A percentile compares a stretch with the other conserved stretches of the same genome.
phyloP scores from a whole-genome alignment of 2,888 invertebrate genomes.

The Cephonodes hylas region DNA sequence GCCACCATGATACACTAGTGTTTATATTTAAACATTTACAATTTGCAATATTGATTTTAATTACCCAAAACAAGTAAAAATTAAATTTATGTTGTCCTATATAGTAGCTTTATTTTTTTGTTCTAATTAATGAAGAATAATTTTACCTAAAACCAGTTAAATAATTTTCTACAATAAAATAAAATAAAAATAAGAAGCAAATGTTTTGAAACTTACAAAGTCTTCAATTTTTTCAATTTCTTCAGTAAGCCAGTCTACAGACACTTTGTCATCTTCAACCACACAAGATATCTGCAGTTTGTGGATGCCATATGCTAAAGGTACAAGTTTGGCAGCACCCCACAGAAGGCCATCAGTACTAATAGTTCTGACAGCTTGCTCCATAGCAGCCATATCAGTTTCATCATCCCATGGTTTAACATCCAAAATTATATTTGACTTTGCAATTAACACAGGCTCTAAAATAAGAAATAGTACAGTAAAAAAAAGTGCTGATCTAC shows the following conservation, averaged over 20 bases:
- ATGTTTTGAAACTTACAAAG: slow-evolving; percentile 79
- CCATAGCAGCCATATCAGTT: slow-evolving; percentile 94
- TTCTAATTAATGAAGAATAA: too few species aligned
- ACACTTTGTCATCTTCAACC: slow-evolving; percentile 98
- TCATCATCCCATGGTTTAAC: slow-evolving; percentile 97
- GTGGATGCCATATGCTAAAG: slow-evolving; percentile 94
- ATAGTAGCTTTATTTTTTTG: too few species aligned
- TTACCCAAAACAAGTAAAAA: too few species aligned
- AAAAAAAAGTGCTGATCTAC: too few species aligned
- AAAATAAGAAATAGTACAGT: slow-evolving; percentile 35
- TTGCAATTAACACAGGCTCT: slow-evolving; percentile 94
- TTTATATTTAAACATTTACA: too few species aligned
- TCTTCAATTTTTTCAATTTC: slow-evolving; percentile 92
- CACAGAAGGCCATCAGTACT: slow-evolving; percentile 93
- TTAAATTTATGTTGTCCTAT: too few species aligned
- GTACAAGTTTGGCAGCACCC: slow-evolving; percentile 96
- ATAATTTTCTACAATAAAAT: not conserved
- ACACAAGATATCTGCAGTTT: slow-evolving; percentile 96
- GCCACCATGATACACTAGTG: too few species aligned
- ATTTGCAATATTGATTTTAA: too few species aligned
- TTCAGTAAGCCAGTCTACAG: slow-evolving; percentile 93
- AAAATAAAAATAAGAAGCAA: not conserved
- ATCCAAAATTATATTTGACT: slow-evolving; percentile 96
- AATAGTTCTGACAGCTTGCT: slow-evolving; percentile 89
- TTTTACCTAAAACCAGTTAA: not conserved